These are phyloP conservation scores for Pelobates fuscus DNA, from an alignment of 2,113 vertebrate genomes.

Conservation along the genomic window DNA sequence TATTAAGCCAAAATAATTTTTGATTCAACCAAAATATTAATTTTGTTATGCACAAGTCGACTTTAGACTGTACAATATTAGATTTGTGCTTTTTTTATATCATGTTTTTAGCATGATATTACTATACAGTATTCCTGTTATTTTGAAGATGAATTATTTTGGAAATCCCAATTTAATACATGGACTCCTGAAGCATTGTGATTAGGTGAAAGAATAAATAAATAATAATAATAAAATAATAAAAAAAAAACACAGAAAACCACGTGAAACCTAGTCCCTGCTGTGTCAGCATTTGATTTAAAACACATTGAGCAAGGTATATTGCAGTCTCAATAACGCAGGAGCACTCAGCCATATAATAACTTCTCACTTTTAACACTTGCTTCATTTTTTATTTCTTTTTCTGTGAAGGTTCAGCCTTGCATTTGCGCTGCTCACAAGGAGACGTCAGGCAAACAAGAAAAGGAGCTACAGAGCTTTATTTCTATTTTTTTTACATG, in stretches of 20 bases:
- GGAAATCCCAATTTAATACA: conserved; percentile 20
- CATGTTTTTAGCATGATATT: too few species aligned
- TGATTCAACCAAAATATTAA: too few species aligned
- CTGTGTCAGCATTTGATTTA: conserved; percentile 45
- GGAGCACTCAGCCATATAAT: conserved; percentile 48
- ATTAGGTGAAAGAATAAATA: conserved; percentile 14
- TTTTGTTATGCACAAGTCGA: too few species aligned
- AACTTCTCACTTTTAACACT: conserved; percentile 37
- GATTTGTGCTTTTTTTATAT: too few species aligned
- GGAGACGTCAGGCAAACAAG: neutral
- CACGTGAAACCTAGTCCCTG: conserved; percentile 37
- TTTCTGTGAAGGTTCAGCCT: neutral
- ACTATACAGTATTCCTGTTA: neutral
- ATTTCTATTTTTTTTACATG: neutral
- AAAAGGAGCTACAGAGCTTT: neutral
- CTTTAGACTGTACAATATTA: too few species aligned
- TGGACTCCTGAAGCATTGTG: neutral
- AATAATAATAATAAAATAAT: too few species aligned
- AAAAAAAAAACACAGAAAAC: neutral
- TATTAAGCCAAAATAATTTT: too few species aligned
- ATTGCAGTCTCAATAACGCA: conserved; percentile 44
- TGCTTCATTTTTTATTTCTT: conserved; percentile 10
- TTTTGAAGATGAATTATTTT: conserved; percentile 17
- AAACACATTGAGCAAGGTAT: conserved; percentile 37
- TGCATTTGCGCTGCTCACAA: neutral